A percentile compares a stretch with the other conserved stretches of the same genome.
Evolutionary conservation across 2,113 vertebrate species (phyloP).

Genomic region (Thalassoma bifasciatum): DNA sequence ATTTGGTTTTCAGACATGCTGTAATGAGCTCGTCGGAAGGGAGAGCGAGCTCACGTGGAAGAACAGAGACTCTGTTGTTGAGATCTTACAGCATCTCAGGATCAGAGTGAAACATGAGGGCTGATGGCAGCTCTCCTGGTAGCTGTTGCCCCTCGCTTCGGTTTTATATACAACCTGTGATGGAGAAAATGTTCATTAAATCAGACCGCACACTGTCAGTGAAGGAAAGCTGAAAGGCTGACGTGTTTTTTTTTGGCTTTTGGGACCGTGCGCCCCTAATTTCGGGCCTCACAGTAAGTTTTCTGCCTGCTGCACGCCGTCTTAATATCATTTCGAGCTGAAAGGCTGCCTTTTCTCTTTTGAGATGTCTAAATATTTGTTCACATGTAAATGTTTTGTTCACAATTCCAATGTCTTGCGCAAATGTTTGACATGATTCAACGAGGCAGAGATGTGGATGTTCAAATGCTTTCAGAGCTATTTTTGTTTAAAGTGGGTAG

Average conservation of each 20-base stretch:
- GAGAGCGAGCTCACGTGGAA: constrained; percentile 46
- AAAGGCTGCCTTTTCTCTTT: constrained; percentile 41
- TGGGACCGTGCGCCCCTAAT: constrained; percentile 47
- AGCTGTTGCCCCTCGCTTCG: constrained; percentile 34
- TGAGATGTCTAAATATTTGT: constrained; percentile 63
- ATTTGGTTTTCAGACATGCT: constrained; percentile 74
- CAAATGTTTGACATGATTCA: constrained; percentile 6
- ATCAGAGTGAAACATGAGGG: constrained; percentile 56
- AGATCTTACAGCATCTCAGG: constrained; percentile 75
- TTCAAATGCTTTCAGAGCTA: background rate
- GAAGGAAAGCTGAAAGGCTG: constrained; percentile 42
- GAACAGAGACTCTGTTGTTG: constrained; percentile 79
- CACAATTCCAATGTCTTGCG: background rate
- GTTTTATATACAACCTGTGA: constrained; percentile 67
- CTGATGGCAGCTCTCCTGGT: constrained; percentile 50
- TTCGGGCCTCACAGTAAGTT: constrained; percentile 70
- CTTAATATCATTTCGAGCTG: constrained; percentile 44
- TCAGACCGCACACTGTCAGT: constrained; percentile 61
- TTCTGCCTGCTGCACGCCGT: constrained; percentile 29
- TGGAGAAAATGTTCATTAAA: constrained; percentile 71
- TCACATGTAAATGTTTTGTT: constrained; percentile 44
- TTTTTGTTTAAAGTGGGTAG: too few species aligned
- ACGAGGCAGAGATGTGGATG: background rate
- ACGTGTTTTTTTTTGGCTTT: constrained; percentile 73
- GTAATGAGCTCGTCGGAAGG: constrained; percentile 69